Conservation (phyloP, 2,113 vertebrate species). For the Lepus timidus region DNA sequence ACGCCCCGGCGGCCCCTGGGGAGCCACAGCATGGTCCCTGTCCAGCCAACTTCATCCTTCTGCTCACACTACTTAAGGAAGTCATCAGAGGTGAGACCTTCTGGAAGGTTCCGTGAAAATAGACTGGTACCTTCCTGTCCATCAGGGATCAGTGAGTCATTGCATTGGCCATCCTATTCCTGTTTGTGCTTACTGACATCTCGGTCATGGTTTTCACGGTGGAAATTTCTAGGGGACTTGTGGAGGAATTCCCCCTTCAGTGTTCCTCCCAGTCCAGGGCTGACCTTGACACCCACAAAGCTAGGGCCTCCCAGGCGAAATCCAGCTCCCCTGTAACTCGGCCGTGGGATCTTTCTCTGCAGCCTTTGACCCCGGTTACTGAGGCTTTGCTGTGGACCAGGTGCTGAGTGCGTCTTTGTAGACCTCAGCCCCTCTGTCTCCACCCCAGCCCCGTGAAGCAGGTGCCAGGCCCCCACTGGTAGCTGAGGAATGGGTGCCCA, state of each 20-base stretch:
- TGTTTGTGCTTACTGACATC: background rate
- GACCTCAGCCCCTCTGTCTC: accelerated
- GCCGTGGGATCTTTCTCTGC: background rate
- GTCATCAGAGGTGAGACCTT: background rate
- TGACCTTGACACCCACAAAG: background rate
- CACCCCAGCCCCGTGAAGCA: background rate
- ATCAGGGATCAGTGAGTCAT: background rate
- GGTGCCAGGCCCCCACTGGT: background rate
- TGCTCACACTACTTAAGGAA: conserved; percentile 27
- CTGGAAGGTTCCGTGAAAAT: conserved; percentile 43
- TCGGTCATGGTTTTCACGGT: background rate
- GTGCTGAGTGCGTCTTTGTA: background rate
- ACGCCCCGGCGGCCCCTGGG: background rate
- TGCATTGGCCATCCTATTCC: background rate
- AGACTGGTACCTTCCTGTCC: background rate
- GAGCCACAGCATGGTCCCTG: background rate
- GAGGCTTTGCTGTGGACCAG: background rate
- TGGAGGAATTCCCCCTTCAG: conserved; percentile 46
- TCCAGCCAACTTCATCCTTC: conserved; percentile 50
- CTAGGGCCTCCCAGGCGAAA: background rate
- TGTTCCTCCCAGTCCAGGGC: conserved; percentile 20
- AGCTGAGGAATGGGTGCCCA: background rate
- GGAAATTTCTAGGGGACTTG: conserved; percentile 60
- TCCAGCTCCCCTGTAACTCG: background rate
- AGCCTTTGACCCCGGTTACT: background rate